Conservation (phyloP, 1,140 invertebrate species). For the Neodiprion virginianus region DNA sequence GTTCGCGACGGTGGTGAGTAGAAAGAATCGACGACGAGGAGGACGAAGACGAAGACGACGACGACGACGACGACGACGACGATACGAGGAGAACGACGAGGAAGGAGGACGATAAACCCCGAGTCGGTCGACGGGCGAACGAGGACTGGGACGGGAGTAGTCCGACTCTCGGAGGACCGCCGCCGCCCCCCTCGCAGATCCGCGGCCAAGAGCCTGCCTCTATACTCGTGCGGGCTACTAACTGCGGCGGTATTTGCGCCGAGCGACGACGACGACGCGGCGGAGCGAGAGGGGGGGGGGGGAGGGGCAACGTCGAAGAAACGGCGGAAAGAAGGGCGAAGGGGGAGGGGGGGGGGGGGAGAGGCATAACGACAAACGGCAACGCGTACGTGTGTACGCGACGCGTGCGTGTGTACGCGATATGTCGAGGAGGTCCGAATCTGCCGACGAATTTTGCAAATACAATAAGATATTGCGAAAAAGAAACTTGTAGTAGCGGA, state of each 20-base stretch:
- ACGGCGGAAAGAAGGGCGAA: not conserved
- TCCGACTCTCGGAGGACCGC: not conserved
- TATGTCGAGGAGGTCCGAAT: too few relatives aligned
- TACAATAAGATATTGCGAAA: too few relatives aligned
- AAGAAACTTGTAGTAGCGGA: too few relatives aligned
- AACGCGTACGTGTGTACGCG: not conserved
- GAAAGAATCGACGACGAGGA: too few relatives aligned
- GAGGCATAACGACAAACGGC: conserved; percentile 1
- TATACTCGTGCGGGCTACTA: not conserved
- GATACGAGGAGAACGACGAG: too few relatives aligned
- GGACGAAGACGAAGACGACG: too few relatives aligned
- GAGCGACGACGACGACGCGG: not conserved
- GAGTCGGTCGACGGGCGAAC: not conserved
- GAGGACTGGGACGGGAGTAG: not conserved
- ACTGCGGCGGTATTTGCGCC: not conserved
- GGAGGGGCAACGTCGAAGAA: not conserved
- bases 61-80: too few relatives aligned
- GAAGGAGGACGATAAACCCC: not conserved
- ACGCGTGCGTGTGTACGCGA: too few relatives aligned
- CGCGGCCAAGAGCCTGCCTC: not conserved
- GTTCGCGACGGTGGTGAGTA: too few relatives aligned
- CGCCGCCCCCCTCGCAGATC: conserved; percentile 2
- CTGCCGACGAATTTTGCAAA: too few relatives aligned
- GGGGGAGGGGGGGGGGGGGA: not conserved
- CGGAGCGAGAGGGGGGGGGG: not conserved